Conservation (phyloP, 2,797 vertebrate species). For the Anolis apletophallus region DNA sequence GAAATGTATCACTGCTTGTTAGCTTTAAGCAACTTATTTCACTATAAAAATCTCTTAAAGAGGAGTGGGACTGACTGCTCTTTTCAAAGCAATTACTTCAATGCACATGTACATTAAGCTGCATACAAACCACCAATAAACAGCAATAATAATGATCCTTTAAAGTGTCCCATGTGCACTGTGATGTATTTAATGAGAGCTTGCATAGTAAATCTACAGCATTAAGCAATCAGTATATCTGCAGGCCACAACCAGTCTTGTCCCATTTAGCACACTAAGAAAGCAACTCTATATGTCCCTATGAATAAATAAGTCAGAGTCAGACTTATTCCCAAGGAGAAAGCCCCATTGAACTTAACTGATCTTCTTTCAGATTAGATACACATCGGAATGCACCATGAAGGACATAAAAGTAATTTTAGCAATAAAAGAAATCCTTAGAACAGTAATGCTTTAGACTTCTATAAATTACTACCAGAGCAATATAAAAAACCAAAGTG, state of each 20-base stretch:
- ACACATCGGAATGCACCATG: not conserved
- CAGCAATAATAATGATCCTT: conserved; percentile 63
- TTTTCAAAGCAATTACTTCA: conserved; percentile 64
- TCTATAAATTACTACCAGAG: conserved; percentile 39
- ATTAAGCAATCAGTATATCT: conserved; percentile 47
- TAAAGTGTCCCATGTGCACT: conserved; percentile 57
- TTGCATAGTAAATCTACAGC: conserved; percentile 59
- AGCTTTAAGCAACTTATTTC: conserved; percentile 59
- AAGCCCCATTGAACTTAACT: not conserved
- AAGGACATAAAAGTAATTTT: conserved; percentile 38
- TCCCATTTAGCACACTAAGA: conserved; percentile 43
- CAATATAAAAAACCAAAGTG: not conserved
- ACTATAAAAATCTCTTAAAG: conserved; percentile 39
- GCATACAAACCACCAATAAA: conserved; percentile 63
- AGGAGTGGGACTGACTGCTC: conserved; percentile 50
- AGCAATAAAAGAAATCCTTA: not conserved
- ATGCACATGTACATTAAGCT: conserved; percentile 43
- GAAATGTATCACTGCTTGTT: conserved; percentile 54
- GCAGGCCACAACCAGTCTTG: conserved; percentile 39
- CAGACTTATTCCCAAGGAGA: not conserved
- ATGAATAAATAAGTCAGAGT: not conserved
- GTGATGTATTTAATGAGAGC: conserved; percentile 57
- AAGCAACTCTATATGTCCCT: not conserved
- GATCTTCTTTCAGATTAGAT: not conserved
- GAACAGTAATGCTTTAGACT: conserved; percentile 13